phyloP scores from a whole-genome alignment of 2,113 vertebrate genomes.

The Stercorarius parasiticus region DNA sequence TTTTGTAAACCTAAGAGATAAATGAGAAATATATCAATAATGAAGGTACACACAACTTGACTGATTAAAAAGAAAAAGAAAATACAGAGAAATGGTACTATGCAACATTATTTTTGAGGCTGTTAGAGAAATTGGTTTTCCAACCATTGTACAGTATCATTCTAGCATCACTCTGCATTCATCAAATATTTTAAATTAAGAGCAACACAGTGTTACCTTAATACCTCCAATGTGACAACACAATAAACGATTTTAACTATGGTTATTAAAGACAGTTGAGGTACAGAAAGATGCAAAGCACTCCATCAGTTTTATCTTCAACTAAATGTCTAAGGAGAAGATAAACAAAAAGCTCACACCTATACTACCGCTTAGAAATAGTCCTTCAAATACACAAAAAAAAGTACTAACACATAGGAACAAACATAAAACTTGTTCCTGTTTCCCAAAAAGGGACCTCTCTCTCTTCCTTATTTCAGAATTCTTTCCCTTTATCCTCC shows the following conservation, averaged over 20 bases:
- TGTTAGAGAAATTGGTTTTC: not conserved
- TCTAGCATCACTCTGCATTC: not conserved
- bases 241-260: not conserved
- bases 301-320: not conserved
- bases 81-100: not conserved
- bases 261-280: not conserved
- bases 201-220: not conserved
- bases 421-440: not conserved
- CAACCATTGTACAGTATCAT: not conserved
- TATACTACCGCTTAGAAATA: not conserved
- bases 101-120: not conserved
- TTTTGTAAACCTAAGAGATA: slow-evolving; percentile 87
- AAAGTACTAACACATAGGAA: not conserved
- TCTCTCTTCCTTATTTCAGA: not conserved
- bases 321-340: not conserved
- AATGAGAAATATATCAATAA: not conserved
- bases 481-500: not conserved
- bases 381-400: not conserved
- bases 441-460: not conserved
- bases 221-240: not conserved
- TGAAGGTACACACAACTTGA: not conserved
- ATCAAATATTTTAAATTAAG: not conserved
- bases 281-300: not conserved
- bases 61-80: not conserved
- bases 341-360: not conserved